Evolutionary conservation across 2,888 invertebrate genomes (phyloP).

Genomic region (Altica lythri): DNA sequence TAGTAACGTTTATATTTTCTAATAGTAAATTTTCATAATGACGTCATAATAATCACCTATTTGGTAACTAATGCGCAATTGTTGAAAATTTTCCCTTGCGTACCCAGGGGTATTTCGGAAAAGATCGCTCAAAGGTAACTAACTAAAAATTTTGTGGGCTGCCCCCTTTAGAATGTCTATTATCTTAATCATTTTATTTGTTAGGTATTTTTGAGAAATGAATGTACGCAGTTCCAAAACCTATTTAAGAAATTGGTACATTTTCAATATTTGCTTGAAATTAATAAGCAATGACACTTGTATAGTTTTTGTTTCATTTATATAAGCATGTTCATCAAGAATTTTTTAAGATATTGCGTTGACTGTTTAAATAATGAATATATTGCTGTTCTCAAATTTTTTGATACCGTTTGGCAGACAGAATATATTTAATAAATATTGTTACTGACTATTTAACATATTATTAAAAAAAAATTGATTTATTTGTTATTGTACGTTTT

Average conservation of each 20-base stretch:
- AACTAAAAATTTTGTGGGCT: conserved; percentile 59
- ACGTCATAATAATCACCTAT: conserved; percentile 32
- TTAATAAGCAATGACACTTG: too few species aligned
- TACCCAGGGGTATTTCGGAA: conserved; percentile 90
- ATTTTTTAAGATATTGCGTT: conserved; percentile 1
- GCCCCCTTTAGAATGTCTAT: conserved; percentile 59
- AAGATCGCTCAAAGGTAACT: conserved; percentile 96
- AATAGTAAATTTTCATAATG: conserved; percentile 37
- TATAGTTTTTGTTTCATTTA: conserved; percentile 20
- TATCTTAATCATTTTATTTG: conserved; percentile 44
- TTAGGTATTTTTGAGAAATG: conserved; percentile 51
- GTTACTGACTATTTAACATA: too few species aligned
- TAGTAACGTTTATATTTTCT: too few species aligned
- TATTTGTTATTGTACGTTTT: too few species aligned
- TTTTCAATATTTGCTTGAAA: conserved; percentile 23
- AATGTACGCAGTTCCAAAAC: conserved; percentile 51
- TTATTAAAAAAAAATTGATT: too few species aligned
- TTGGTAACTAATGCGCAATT: conserved; percentile 41
- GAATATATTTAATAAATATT: too few species aligned
- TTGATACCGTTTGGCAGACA: too few species aligned
- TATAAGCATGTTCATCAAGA: conserved; percentile 20
- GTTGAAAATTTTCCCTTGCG: conserved; percentile 63
- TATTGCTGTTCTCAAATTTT: conserved; percentile 8
- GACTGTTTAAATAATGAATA: conserved; percentile 10
- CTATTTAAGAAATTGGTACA: too few species aligned